phyloP scores from a whole-genome alignment of 2,113 vertebrate species.

The Mus pahari region DNA sequence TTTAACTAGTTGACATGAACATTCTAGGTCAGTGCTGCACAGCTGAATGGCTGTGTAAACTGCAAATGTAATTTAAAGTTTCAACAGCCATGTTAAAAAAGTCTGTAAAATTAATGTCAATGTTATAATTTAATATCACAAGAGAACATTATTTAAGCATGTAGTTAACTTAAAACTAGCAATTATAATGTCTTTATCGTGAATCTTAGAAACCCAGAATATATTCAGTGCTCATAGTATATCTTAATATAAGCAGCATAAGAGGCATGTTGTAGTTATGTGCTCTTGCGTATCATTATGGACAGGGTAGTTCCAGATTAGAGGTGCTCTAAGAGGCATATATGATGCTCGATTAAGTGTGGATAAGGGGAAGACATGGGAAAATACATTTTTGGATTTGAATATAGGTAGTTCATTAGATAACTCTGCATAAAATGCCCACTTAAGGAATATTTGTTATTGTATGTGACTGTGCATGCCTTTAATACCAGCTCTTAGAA shows the following conservation, averaged over 20 bases:
- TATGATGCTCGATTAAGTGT: not conserved
- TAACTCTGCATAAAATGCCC: not conserved
- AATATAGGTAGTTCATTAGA: not conserved
- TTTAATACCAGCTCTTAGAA: not conserved
- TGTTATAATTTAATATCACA: not conserved
- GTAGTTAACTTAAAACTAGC: not conserved
- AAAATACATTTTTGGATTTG: not conserved
- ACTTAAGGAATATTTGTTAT: not conserved
- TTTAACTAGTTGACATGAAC: not conserved
- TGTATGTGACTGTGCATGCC: not conserved
- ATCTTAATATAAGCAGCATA: not conserved
- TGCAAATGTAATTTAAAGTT: not conserved
- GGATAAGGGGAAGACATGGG: not conserved
- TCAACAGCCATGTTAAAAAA: not conserved
- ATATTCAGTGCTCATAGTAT: not conserved
- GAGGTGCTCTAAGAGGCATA: not conserved
- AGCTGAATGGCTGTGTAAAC: not conserved
- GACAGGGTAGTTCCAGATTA: not conserved
- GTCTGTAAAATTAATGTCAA: not conserved
- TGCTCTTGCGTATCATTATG: not conserved
- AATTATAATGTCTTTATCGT: not conserved
- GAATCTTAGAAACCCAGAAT: not conserved
- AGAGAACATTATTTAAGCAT: slow-evolving; percentile 19
- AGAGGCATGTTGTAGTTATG: not conserved
- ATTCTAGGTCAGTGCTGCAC: not conserved